Percentiles rank a stretch among this genome's conserved stretches.
phyloP scores from a whole-genome alignment of 2,113 vertebrate genomes.

The Danio rerio region DNA sequence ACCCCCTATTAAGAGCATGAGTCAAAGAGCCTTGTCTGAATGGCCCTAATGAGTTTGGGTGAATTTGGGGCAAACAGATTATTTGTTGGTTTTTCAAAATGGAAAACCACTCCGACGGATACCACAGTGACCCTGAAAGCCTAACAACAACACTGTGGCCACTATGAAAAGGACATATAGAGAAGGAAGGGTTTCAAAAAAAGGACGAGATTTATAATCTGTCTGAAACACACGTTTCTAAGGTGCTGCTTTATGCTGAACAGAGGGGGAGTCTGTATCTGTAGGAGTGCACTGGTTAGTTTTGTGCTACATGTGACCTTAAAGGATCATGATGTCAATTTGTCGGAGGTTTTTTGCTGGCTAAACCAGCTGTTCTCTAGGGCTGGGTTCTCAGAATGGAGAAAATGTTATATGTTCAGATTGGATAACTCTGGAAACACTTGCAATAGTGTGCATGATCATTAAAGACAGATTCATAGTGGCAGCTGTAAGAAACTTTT shows the following conservation, averaged over 20 bases:
- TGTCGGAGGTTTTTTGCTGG: not conserved
- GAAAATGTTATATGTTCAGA: not conserved
- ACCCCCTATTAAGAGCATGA: slow-evolving; percentile 37
- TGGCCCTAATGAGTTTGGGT: slow-evolving; percentile 52
- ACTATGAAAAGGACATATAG: not conserved
- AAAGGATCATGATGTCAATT: no score
- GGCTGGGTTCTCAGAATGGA: not conserved
- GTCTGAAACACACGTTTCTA: not conserved
- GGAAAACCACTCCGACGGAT: slow-evolving; percentile 24
- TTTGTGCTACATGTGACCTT: not conserved
- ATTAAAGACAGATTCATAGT: no score
- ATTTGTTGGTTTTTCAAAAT: slow-evolving; percentile 39
- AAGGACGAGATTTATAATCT: slow-evolving; percentile 14
- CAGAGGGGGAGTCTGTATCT: not conserved
- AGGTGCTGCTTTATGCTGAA: not conserved
- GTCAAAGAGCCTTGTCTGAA: slow-evolving; percentile 45
- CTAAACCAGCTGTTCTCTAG: not conserved
- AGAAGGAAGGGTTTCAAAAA: slow-evolving; percentile 8
- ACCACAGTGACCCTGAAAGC: not conserved
- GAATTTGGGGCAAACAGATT: slow-evolving; percentile 49
- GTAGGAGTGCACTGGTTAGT: not conserved
- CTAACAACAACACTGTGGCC: not conserved
- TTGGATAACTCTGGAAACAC: no score
- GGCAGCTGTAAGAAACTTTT: no score
- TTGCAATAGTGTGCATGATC: no score